Conservation (phyloP, 2,888 invertebrate genomes). For the Andrena chrysosceles region DNA sequence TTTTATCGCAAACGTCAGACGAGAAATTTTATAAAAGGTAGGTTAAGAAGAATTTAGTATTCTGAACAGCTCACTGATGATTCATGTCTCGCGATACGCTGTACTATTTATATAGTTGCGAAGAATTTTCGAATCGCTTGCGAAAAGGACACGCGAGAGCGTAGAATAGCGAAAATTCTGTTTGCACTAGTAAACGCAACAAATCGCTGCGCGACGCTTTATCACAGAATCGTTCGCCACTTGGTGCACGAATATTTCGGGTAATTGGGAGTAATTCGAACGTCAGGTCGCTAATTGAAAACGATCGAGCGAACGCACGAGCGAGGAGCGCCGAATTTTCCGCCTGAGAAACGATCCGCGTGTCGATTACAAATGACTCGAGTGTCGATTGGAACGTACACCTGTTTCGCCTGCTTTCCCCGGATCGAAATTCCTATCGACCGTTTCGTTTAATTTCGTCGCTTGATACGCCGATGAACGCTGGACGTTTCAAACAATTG, state of each 20-base stretch:
- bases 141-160: background rate
- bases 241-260: slow-evolving; percentile 1
- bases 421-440: slow-evolving; percentile 1
- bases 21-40: too few relatives aligned
- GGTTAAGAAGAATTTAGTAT: too few relatives aligned
- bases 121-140: background rate
- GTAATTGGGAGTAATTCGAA: slow-evolving; percentile 11
- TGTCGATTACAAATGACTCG: slow-evolving; percentile 9
- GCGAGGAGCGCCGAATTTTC: slow-evolving; percentile 5
- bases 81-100: background rate
- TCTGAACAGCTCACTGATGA: too few relatives aligned
- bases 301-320: slow-evolving; percentile 9
- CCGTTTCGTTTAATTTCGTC: background rate
- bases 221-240: background rate
- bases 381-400: background rate
- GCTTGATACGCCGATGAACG: too few relatives aligned
- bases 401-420: background rate
- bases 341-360: background rate
- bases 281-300: slow-evolving; percentile 17
- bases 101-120: too few relatives aligned
- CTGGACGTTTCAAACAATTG: too few relatives aligned
- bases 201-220: background rate
- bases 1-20: too few relatives aligned
- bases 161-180: background rate
- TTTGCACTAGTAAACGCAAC: background rate